Percentiles rank a stretch among this genome's conserved stretches.
Evolutionary conservation across 1,140 invertebrate genomes (phyloP).

Genomic region (Ruditapes philippinarum): DNA sequence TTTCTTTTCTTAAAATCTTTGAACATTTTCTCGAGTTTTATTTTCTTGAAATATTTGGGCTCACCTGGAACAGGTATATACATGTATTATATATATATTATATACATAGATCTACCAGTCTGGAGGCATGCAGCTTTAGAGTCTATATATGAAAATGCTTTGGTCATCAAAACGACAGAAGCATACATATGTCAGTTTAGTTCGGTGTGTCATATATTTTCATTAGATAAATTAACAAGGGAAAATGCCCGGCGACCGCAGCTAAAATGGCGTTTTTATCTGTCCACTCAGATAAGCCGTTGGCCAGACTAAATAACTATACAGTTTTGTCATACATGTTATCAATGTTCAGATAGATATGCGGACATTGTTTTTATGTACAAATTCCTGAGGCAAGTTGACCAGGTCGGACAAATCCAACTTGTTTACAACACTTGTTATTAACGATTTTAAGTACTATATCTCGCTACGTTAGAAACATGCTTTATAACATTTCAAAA

Average conservation of each 20-base stretch:
- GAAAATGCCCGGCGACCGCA: constrained; percentile 13
- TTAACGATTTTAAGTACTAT: no score
- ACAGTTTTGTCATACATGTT: neutral
- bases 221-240: neutral
- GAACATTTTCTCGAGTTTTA: no score
- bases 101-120: no score
- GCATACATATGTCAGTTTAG: neutral
- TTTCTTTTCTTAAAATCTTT: no score
- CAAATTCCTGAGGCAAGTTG: constrained; percentile 43
- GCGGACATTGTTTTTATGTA: constrained; percentile 14
- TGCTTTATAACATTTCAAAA: neutral
- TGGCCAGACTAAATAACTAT: neutral
- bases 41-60: no score
- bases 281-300: neutral
- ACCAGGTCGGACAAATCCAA: neutral
- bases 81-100: no score
- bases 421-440: neutral
- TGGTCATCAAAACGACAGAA: no score
- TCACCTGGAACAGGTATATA: no score
- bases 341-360: neutral
- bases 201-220: constrained; percentile 17
- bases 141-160: no score
- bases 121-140: no score
- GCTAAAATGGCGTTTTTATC: neutral
- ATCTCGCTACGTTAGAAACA: no score